phyloP scores from a whole-genome alignment of 2,888 invertebrate genomes.

The Drosophila algonquin region DNA sequence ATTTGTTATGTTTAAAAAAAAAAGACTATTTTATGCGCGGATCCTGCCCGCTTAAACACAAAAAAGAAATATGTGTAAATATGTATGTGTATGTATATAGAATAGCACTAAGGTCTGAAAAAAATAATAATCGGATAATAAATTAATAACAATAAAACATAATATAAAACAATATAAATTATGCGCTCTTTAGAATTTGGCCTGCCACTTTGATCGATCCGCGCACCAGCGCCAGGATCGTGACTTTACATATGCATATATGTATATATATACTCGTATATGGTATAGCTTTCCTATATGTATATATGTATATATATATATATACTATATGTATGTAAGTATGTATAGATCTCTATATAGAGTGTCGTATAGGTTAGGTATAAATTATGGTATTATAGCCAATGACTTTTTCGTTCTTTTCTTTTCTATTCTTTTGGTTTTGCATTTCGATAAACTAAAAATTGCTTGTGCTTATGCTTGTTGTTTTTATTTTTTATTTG shows the following conservation, averaged over 20 bases:
- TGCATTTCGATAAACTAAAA: background rate
- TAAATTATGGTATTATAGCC: conserved; percentile 56
- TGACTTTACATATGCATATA: conserved; percentile 39
- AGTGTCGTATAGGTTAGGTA: conserved; percentile 41
- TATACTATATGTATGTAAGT: conserved; percentile 15
- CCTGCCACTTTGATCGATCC: conserved; percentile 66
- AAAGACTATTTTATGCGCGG: conserved; percentile 67
- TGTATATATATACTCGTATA: conserved; percentile 31
- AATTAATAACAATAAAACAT: conserved; percentile 77
- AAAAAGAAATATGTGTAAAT: conserved; percentile 60
- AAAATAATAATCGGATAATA: conserved; percentile 57
- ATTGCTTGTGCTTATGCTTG: conserved; percentile 13
- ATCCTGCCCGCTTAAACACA: conserved; percentile 83
- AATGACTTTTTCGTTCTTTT: conserved; percentile 60
- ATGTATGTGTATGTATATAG: conserved; percentile 17
- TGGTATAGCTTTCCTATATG: conserved; percentile 34
- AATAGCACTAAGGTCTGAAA: conserved; percentile 36
- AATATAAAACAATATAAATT: conserved; percentile 66
- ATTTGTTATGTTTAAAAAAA: conserved; percentile 57
- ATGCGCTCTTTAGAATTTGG: conserved; percentile 69
- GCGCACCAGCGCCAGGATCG: conserved; percentile 68
- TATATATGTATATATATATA: conserved; percentile 23
- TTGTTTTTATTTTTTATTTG: conserved; percentile 42
- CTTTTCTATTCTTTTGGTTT: background rate
- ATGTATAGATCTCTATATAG: conserved; percentile 27